Evolutionary conservation across 2,797 vertebrate genomes (phyloP), one percentile per base, ranked within the genome.

Genomic region (Sebastes variabilis): DNA sequence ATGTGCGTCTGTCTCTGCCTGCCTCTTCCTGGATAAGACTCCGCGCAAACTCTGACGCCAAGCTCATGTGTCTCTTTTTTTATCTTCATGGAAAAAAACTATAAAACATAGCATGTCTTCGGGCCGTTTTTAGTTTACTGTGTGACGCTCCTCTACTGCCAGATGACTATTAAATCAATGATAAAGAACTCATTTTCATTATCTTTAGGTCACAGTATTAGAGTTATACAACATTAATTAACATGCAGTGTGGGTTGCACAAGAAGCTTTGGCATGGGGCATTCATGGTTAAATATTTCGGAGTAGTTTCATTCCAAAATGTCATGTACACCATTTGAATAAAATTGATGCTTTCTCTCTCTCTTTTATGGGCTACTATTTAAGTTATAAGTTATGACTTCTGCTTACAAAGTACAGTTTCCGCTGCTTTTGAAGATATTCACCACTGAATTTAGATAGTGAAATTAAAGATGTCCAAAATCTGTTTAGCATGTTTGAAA

Each of bases 1-100:
- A 93, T 95, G 94, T 95, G 94, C 92, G 80, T 91, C 86, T 88
- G 90, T 85, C 81, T 92, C 80, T 79, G 88, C 86, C 89, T 86
- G 90, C 91, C 89, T 91, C 89, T 85, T 86, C 78, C 79, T 87
- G 86, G 76, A 88, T 87, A 77, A 77, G 86, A 77, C 60, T 87
- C 78, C 75, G 77, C 72, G 76, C 71, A 86, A 84, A 81, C 87
- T 79, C 84, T 87, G 86, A 91, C 84, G 86, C 86, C 85, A 88
- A 75, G 67, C 77, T 88, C 81, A 38, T 80, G 90, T 80, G 12
- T 66, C 74, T 65, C 60, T 74, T 69, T 68, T 30, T 64, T 66
- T 10, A 75, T 75, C 60, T 67, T 68, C 61, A 34, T 75, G 80
- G 86, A 87, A 87, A 94, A 90, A 92, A 88, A 56, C 73, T 68